These are phyloP conservation scores for Clarias fuscus DNA, from an alignment of 2,797 vertebrate species.

Conservation along the genomic window DNA sequence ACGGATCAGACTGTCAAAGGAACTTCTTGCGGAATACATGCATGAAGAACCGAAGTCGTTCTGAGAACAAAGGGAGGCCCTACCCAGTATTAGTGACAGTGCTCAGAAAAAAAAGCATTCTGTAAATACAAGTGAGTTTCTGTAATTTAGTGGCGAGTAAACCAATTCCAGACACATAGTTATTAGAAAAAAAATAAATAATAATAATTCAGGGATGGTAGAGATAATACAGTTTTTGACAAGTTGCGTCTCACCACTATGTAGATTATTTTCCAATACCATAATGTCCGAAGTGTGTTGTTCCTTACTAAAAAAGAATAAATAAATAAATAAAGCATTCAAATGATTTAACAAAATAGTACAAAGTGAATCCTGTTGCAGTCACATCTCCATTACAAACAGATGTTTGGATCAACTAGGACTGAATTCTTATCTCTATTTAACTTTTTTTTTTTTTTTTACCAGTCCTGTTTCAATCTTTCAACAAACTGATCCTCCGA, in stretches of 20 bases:
- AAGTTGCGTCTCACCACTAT: neutral
- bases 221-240: neutral
- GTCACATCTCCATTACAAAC: slow-evolving; percentile 55
- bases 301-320: slow-evolving; percentile 9
- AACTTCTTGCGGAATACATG: neutral
- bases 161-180: neutral
- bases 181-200: too few species aligned
- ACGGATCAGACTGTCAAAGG: neutral
- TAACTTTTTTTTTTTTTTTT: slow-evolving; percentile 34
- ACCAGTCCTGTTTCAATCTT: slow-evolving; percentile 63
- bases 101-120: neutral
- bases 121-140: neutral
- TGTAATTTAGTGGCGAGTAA: neutral
- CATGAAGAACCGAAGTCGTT: neutral
- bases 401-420: slow-evolving; percentile 57
- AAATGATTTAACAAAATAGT: slow-evolving; percentile 34
- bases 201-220: neutral
- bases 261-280: neutral
- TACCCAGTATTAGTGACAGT: neutral
- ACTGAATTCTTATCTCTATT: slow-evolving; percentile 47
- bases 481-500: slow-evolving; percentile 64
- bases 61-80: neutral
- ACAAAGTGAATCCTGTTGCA: slow-evolving; percentile 45
- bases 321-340: slow-evolving; percentile 32
- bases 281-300: neutral